These are phyloP conservation scores for Drosophila navojoa DNA, from an alignment of 1,140 invertebrate species.

Conservation along the genomic window DNA sequence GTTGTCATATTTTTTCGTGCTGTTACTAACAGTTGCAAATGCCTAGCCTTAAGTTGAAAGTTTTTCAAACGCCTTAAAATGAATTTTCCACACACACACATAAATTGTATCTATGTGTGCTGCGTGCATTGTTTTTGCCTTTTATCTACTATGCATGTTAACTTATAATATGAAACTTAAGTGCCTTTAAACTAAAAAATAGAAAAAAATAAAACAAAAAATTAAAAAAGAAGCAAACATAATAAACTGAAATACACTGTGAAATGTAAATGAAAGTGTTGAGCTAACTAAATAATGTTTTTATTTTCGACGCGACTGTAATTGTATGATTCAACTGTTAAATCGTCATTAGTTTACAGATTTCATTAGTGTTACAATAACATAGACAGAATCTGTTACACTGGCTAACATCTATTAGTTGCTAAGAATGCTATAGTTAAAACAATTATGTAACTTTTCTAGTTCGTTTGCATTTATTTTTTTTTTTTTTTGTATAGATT, in stretches of 20 bases:
- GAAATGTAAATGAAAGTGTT: constrained; percentile 17
- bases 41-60: constrained; percentile 30
- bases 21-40: constrained; percentile 49
- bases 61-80: constrained; percentile 24
- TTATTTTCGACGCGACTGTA: constrained; percentile 16
- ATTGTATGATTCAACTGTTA: neutral
- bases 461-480: constrained; percentile 80
- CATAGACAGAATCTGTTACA: neutral
- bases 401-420: neutral
- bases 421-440: neutral
- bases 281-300: constrained; percentile 21
- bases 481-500: constrained; percentile 64
- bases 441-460: constrained; percentile 68
- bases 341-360: neutral
- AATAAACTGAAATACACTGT: constrained; percentile 54
- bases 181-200: constrained; percentile 64
- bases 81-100: constrained; percentile 30
- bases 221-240: too few relatives aligned
- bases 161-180: constrained; percentile 74
- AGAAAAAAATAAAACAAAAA: neutral
- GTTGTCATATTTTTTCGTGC: constrained; percentile 46
- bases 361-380: neutral
- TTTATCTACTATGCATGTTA: constrained; percentile 58
- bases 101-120: constrained; percentile 15
- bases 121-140: constrained; percentile 47